Evolutionary conservation across 1,140 invertebrate species (phyloP), one percentile per base, ranked within the genome.

Genomic region (Drosophila sechellia): DNA sequence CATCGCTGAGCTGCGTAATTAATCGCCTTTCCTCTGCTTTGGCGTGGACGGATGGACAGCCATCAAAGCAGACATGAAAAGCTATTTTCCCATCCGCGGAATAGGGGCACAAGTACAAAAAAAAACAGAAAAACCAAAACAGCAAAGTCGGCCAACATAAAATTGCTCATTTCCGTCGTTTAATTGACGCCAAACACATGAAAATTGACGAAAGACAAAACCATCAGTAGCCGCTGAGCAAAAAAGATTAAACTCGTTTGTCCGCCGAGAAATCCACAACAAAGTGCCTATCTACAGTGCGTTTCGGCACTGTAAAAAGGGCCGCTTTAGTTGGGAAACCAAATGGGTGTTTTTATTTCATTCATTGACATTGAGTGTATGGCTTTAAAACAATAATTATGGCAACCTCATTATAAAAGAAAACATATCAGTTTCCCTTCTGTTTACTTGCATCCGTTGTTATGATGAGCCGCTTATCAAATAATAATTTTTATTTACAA

Each of bases 41-140:
- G n/a, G n/a, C 35, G 52, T 50, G 34, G 48, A 75, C 59, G 12
- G 65, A 49, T 70, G 52, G 80, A 76, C 64, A 61, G 60, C 65
- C 83, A 83, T 83, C 83, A 86, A 86, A 86, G 83, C 60, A 76
- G 72, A 87, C 79, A 83, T 79, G 83, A 87, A 86, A 87, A 79
- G 66, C 76, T 61, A 61, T 83, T 71, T 52, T 74, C 52, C 61
- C 68, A 70, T 43, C 49, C 50, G 8, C 59, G 65, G 65, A 87
- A 87, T 79, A 64, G 79, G 79, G 83, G 66, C 83, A 81, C 79
- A 75, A 35, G 22, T 8, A 48, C 17, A 22, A 55, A 46, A 37
- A 37, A 37, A 37, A 37, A 37, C 35, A 37, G 35, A 37, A 72
- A 71, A 35, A 64, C 34, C 46, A 57, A 48, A 77, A 70, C 35